These are phyloP conservation scores for Gymnoscopelus microlampas DNA, from an alignment of 2,797 vertebrate genomes.

Conservation along the genomic window DNA sequence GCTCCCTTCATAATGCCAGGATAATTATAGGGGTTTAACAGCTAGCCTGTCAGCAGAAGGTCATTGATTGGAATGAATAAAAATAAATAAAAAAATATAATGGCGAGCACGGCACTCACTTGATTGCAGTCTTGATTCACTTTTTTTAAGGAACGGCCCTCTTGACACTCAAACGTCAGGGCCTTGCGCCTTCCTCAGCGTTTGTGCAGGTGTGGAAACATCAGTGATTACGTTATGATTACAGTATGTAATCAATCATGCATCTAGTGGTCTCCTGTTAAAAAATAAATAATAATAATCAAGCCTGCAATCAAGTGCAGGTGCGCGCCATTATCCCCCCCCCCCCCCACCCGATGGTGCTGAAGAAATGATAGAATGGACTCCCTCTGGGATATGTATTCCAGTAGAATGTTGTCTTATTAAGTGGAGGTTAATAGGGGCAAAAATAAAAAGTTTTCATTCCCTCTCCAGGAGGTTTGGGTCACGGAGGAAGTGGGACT, in stretches of 20 bases:
- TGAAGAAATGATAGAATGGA: slow-evolving; percentile 17
- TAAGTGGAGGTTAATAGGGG: slow-evolving; percentile 5
- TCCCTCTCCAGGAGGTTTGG: slow-evolving; percentile 90
- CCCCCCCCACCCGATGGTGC: not conserved
- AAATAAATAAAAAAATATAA: too few species aligned
- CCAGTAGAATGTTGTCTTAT: slow-evolving; percentile 52
- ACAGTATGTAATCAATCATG: too few species aligned
- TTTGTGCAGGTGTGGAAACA: too few species aligned
- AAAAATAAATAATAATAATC: too few species aligned
- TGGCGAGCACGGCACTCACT: too few species aligned
- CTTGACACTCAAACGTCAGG: too few species aligned
- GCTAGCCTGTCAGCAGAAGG: slow-evolving; percentile 3
- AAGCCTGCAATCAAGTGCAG: too few species aligned
- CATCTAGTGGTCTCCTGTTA: too few species aligned
- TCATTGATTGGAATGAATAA: slow-evolving; percentile 33
- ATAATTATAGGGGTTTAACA: slow-evolving; percentile 4
- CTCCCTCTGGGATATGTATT: slow-evolving; percentile 46
- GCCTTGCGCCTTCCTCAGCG: too few species aligned
- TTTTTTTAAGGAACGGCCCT: too few species aligned
- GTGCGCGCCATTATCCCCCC: not conserved
- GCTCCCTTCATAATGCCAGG: not conserved
- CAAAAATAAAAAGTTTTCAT: slow-evolving; percentile 8
- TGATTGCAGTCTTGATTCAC: too few species aligned
- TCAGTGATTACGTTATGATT: too few species aligned
- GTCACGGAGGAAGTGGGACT: slow-evolving; percentile 90